Evolutionary conservation across 2,797 vertebrate species (phyloP).

Genomic region (Pipistrellus kuhlii): DNA sequence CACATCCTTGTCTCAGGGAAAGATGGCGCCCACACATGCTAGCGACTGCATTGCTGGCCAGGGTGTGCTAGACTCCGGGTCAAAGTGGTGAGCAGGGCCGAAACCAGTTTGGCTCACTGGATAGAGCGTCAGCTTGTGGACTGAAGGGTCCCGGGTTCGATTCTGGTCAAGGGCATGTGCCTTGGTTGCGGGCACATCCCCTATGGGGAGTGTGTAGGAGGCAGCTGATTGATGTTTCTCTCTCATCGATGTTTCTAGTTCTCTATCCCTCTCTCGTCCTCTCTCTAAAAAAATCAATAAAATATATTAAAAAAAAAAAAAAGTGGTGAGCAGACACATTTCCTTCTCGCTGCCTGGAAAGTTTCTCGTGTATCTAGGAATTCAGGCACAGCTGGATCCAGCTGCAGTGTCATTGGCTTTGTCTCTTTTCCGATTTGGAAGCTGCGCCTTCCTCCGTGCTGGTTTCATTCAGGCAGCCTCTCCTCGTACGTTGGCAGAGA

Average conservation of each 20-base stretch:
- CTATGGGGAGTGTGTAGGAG: too few species aligned
- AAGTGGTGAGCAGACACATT: background rate
- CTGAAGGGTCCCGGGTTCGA: too few species aligned
- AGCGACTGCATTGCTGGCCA: background rate
- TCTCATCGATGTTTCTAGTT: too few species aligned
- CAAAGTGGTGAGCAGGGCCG: background rate
- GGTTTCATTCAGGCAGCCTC: background rate
- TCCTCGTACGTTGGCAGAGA: background rate
- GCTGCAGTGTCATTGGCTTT: background rate
- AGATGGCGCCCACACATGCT: background rate
- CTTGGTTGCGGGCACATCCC: too few species aligned
- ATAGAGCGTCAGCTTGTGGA: too few species aligned
- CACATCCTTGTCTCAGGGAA: background rate
- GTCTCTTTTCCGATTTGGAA: background rate
- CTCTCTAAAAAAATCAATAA: too few species aligned
- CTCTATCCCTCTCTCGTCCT: too few species aligned
- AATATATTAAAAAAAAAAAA: too few species aligned
- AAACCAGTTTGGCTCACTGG: too few species aligned
- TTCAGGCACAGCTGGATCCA: slow-evolving; percentile 50
- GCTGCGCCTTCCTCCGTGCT: background rate
- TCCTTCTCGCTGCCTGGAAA: background rate
- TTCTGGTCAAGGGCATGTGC: too few species aligned
- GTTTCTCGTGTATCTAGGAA: background rate
- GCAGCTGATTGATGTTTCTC: too few species aligned
- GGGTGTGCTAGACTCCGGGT: background rate